These are phyloP conservation scores for Pseudochaenichthys georgianus DNA, from an alignment of 2,797 vertebrate genomes.

Conservation along the genomic window DNA sequence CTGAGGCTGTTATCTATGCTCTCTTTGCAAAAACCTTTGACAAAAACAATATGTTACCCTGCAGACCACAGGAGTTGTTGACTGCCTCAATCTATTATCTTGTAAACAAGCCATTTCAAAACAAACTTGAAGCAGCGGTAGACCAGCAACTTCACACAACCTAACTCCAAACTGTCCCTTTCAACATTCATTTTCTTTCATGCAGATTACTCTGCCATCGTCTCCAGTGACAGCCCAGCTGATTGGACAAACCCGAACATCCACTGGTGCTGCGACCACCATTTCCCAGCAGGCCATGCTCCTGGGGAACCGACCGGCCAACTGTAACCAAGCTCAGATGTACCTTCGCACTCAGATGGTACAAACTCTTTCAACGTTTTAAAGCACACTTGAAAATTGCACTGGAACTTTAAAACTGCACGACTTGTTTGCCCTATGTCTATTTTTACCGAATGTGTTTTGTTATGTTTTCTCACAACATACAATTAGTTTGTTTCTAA, in stretches of 20 bases:
- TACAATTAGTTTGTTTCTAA: conserved; percentile 22
- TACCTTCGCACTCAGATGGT: conserved; percentile 97
- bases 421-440: conserved; percentile 18
- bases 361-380: conserved; percentile 51
- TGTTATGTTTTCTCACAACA: conserved; percentile 14
- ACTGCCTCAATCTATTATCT: too few species aligned
- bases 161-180: too few species aligned
- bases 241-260: conserved; percentile 90
- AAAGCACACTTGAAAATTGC: neutral
- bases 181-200: neutral
- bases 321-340: conserved; percentile 96
- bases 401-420: conserved; percentile 2
- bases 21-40: too few species aligned
- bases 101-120: too few species aligned
- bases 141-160: too few species aligned
- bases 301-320: conserved; percentile 91
- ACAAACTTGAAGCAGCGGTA: too few species aligned
- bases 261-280: conserved; percentile 84
- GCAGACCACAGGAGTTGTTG: too few species aligned
- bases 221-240: conserved; percentile 91
- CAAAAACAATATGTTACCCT: too few species aligned
- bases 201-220: conserved; percentile 91
- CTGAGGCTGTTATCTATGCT: too few species aligned
- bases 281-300: conserved; percentile 95
- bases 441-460: conserved; percentile 33